Base-by-base conservation (phyloP, 2,797 vertebrate species). In the Myotis daubentonii region DNA sequence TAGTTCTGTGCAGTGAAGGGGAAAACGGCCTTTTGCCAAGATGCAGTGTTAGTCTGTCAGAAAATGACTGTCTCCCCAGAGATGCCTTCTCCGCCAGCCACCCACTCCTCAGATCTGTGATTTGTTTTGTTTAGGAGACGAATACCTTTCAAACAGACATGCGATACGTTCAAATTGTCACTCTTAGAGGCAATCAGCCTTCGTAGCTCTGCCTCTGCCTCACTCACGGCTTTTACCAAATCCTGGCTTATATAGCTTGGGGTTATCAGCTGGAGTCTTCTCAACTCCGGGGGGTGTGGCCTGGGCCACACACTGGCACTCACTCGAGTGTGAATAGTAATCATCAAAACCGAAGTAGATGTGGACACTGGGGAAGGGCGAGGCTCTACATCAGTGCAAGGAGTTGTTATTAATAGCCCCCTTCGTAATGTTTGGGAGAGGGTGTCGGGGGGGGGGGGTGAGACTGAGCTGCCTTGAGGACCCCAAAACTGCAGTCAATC, bases 51-150 rank as follows among this genome's bases (percentile, higher is more conserved):
- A 33, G 49, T 9, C 94, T 72, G 78, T 87, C 94, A 57, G 74
- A 79, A 94, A 94, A 72, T 33, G 92, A 89, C 28, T 33, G 60
- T 49, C 81, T 47, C 8, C 51, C 84, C 74, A 16, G 85, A 90
- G 75, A 75, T 38, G 47, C 30, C n/a, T 62, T 90, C 80, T 62
- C 87, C 20, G 2, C 0, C 13, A 95, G 44, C 55, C 93, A 62
- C 93, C 93, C 78, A 82, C 93, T 80, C 89, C 92, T 94, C 80
- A 20, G 78, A 72, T 80, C 86, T 87, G 51, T 51, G 83, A 72
- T 94, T 85, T 94, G 78, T 94, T 97, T 94, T 89, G 80, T 94
- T 95, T 91, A 75, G 71, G 70, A 95, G 60, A 87, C 3, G 15
- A 87, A 36, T 65, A 57, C 81, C 81, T 96, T 89, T 82, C 85